Evolutionary conservation across 2,797 vertebrate species (phyloP).

Genomic region (Pipistrellus pipistrellus): DNA sequence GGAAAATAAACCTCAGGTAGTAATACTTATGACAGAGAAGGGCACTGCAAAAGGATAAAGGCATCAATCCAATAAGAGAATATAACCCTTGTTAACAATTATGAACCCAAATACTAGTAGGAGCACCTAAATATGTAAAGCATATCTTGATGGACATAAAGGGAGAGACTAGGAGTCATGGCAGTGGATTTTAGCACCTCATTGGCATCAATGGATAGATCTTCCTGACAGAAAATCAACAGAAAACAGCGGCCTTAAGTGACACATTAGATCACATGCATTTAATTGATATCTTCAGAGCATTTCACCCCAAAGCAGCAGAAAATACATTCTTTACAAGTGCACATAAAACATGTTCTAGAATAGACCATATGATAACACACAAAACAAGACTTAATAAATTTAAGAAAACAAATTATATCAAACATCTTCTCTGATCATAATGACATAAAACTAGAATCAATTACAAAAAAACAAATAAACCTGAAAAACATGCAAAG

Average conservation of each 20-base stretch:
- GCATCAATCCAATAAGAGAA: background rate
- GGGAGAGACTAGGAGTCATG: background rate
- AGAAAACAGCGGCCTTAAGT: background rate
- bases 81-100: background rate
- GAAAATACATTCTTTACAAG: background rate
- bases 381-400: background rate
- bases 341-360: background rate
- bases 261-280: background rate
- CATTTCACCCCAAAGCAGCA: background rate
- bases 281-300: background rate
- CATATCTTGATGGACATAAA: background rate
- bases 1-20: background rate
- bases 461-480: background rate
- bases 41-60: background rate
- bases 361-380: background rate
- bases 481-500: background rate
- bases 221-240: background rate
- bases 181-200: background rate
- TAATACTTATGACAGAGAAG: background rate
- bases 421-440: background rate
- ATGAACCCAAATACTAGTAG: background rate
- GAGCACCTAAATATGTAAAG: background rate
- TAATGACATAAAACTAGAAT: background rate
- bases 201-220: background rate
- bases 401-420: background rate